These are phyloP conservation scores for Sitta europaea DNA, from an alignment of 2,113 vertebrate genomes.

Conservation along the genomic window DNA sequence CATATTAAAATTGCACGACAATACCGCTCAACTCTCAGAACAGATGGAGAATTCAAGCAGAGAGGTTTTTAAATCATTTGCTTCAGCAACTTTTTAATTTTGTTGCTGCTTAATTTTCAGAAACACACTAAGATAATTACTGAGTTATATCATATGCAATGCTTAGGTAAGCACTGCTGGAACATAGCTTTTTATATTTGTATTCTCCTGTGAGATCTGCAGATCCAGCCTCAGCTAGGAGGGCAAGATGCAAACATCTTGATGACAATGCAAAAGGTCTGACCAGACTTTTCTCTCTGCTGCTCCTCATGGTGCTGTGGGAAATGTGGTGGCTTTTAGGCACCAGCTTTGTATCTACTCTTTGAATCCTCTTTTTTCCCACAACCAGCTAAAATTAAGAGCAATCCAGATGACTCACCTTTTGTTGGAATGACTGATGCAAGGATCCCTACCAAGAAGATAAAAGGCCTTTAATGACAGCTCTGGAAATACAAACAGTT, in stretches of 20 bases:
- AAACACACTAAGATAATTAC: background rate
- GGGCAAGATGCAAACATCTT: background rate
- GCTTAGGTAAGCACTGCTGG: constrained; percentile 44
- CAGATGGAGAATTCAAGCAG: constrained; percentile 41
- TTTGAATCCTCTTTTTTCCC: background rate
- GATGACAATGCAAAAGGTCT: background rate
- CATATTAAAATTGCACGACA: background rate
- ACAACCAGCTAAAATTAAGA: background rate
- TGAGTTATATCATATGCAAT: background rate
- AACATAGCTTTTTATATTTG: constrained; percentile 20
- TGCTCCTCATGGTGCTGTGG: background rate
- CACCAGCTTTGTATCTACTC: background rate
- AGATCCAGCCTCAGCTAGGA: constrained; percentile 17
- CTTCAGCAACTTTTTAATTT: constrained; percentile 26
- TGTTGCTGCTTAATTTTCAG: constrained; percentile 50
- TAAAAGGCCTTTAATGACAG: background rate
- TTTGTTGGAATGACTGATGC: background rate
- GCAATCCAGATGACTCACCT: background rate
- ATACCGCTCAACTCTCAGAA: background rate
- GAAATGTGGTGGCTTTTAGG: background rate
- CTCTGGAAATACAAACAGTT: background rate
- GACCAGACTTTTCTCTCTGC: background rate
- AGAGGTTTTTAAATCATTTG: background rate
- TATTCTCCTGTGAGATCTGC: background rate
- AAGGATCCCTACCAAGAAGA: background rate